Evolutionary conservation across 2,113 vertebrate species (phyloP).

Genomic region (Thymallus thymallus): DNA sequence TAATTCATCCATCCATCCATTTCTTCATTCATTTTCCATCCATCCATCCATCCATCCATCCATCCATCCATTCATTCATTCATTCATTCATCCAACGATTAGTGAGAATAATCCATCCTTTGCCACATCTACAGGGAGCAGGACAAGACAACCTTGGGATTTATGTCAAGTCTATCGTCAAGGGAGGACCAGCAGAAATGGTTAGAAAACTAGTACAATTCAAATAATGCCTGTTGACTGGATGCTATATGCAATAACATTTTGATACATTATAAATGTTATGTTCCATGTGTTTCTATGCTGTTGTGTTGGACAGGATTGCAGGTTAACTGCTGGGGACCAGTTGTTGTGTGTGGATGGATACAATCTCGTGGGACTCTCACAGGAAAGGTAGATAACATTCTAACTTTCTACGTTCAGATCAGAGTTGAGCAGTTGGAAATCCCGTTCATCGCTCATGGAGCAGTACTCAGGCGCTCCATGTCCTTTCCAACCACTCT

Average conservation of each 20-base stretch:
- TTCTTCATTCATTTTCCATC: background rate
- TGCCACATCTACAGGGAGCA: conserved; percentile 76
- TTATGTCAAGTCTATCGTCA: conserved; percentile 92
- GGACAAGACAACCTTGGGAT: conserved; percentile 88
- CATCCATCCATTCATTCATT: background rate
- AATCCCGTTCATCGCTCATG: too few relatives aligned
- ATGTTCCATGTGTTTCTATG: background rate
- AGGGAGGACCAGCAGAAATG: conserved; percentile 87
- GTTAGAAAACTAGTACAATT: conserved; percentile 63
- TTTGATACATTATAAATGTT: background rate
- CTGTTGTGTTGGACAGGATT: conserved; percentile 68
- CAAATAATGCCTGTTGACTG: background rate
- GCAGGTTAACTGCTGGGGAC: conserved; percentile 85
- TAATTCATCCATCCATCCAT: background rate
- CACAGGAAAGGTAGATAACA: conserved; percentile 86
- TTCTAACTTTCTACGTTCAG: background rate
- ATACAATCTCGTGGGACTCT: conserved; percentile 85
- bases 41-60: background rate
- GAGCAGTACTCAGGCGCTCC: too few relatives aligned
- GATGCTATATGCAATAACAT: background rate
- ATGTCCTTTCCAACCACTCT: too few relatives aligned
- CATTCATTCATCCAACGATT: background rate
- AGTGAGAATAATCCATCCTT: background rate
- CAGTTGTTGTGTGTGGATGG: conserved; percentile 91
- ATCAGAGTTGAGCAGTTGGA: too few relatives aligned